Evolutionary conservation across 2,888 invertebrate genomes (phyloP).

Genomic region (Volucella inflata): DNA sequence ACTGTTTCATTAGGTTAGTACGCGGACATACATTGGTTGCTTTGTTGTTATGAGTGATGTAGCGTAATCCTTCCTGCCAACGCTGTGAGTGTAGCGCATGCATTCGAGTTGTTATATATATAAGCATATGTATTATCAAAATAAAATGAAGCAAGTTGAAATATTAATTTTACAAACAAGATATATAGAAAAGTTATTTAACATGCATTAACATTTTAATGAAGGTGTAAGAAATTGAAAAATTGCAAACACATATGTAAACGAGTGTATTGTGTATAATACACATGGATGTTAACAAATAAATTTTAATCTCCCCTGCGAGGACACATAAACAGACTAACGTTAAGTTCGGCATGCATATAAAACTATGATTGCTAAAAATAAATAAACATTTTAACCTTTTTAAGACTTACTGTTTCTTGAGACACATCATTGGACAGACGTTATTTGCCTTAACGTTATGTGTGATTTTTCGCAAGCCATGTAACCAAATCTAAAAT

Average conservation of each 20-base stretch:
- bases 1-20: constrained; percentile 99
- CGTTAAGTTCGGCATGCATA: constrained; percentile 49
- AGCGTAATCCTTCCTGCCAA: constrained; percentile 95
- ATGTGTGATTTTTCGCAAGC: constrained; percentile 96
- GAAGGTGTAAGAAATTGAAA: constrained; percentile 11
- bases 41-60: constrained; percentile 97
- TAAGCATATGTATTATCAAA: constrained; percentile 32
- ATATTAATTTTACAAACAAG: constrained; percentile 62
- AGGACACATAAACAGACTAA: constrained; percentile 26
- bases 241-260: constrained; percentile 28
- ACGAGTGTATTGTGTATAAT: not conserved
- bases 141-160: constrained; percentile 44
- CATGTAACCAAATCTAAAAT: constrained; percentile 97
- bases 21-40: constrained; percentile 97
- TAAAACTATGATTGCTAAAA: constrained; percentile 11
- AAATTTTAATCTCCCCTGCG: not conserved
- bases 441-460: constrained; percentile 99
- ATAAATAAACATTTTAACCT: constrained; percentile 7
- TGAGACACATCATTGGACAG: constrained; percentile 98
- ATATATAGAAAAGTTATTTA: constrained; percentile 22
- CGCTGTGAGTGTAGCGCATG: constrained; percentile 85
- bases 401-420: constrained; percentile 97
- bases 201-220: constrained; percentile 5
- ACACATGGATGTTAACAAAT: not conserved
- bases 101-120: constrained; percentile 34